These are phyloP conservation scores for Pithys albifrons DNA, from an alignment of 2,113 vertebrate genomes.

Conservation along the genomic window DNA sequence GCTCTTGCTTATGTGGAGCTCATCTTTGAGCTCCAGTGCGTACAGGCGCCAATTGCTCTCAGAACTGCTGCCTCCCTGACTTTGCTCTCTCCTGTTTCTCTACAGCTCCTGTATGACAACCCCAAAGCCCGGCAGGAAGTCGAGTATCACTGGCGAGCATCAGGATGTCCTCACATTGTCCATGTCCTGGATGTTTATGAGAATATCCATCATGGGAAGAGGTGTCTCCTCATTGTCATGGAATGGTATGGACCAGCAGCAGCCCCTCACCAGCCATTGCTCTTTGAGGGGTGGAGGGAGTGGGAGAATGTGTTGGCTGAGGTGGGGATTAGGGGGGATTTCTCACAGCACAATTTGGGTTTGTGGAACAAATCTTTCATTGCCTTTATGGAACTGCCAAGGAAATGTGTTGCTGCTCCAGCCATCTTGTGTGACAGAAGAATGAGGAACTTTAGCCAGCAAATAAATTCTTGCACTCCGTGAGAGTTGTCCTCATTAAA, in stretches of 20 bases:
- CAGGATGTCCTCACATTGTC: conserved; percentile 89
- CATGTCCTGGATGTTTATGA: conserved; percentile 89
- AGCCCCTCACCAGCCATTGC: not conserved
- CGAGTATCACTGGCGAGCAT: conserved; percentile 91
- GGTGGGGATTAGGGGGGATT: not conserved
- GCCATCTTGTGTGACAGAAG: not conserved
- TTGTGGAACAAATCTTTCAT: not conserved
- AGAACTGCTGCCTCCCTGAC: not conserved
- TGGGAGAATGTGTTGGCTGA: not conserved
- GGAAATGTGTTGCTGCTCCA: not conserved
- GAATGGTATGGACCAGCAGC: conserved; percentile 84
- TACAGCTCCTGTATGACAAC: conserved; percentile 88
- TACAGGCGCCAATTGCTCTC: not conserved
- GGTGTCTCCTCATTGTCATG: conserved; percentile 97
- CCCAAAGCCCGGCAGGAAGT: conserved; percentile 94
- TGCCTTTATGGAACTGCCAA: not conserved
- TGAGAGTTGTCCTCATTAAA: not conserved
- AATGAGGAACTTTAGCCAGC: not conserved
- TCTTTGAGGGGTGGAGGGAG: not conserved
- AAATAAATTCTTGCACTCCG: not conserved
- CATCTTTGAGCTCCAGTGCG: not conserved
- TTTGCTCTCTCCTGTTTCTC: not conserved
- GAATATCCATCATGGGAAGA: conserved; percentile 94
- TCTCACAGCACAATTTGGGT: not conserved
- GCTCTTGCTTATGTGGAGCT: not conserved